A percentile compares a stretch with the other conserved stretches of the same genome.
These are phyloP conservation scores for Petrophora chlorosata DNA, from an alignment of 2,888 invertebrate genomes.

Conservation along the genomic window DNA sequence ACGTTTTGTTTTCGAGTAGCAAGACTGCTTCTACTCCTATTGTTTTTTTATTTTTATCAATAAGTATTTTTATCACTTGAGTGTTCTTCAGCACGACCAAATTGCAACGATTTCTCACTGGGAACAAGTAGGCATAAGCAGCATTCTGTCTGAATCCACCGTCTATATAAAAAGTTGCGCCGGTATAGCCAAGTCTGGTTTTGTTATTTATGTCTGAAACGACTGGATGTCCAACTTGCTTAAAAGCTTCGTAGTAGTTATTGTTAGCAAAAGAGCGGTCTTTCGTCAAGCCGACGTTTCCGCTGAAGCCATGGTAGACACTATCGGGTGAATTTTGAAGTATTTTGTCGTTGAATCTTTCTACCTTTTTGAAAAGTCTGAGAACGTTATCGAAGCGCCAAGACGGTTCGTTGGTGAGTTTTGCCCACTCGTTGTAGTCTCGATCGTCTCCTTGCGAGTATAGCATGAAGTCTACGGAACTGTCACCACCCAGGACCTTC, in stretches of 20 bases:
- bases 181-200: no score
- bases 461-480: slow-evolving; percentile 74
- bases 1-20: slow-evolving; percentile 40
- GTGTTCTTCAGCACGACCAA: no score
- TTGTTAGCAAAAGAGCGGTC: no score
- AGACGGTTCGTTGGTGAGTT: slow-evolving; percentile 60
- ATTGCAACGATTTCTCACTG: no score
- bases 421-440: slow-evolving; percentile 72
- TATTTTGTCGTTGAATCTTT: slow-evolving; percentile 49
- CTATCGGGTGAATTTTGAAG: slow-evolving; percentile 30
- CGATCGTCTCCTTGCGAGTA: slow-evolving; percentile 70
- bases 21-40: slow-evolving; percentile 62
- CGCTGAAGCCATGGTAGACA: slow-evolving; percentile 46
- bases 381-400: slow-evolving; percentile 77
- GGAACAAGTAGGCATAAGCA: no score
- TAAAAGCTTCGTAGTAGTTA: no score
- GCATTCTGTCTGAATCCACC: no score
- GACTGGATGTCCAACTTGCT: no score
- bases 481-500: slow-evolving; percentile 81
- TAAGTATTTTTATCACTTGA: no score
- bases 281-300: slow-evolving; percentile 6
- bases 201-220: no score
- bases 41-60: no score
- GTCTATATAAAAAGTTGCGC: no score
- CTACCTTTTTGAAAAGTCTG: slow-evolving; percentile 69